phyloP scores from a whole-genome alignment of 2,797 vertebrate species.

The Pseudotriccus pelzelni region DNA sequence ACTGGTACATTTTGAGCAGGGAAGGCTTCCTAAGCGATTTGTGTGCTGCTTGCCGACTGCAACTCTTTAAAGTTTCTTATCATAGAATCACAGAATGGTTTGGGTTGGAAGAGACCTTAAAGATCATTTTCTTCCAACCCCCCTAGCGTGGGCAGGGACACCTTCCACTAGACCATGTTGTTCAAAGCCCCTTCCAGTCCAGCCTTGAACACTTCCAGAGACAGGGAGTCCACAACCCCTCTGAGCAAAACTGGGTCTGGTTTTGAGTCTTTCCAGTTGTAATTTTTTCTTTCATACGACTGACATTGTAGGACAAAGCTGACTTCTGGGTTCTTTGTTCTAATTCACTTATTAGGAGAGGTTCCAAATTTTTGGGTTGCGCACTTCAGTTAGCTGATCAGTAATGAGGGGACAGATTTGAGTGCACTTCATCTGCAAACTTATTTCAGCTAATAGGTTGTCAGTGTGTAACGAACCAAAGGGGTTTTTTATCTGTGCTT shows the following conservation, averaged over 20 bases:
- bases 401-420: neutral
- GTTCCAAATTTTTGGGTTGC: neutral
- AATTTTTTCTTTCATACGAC: neutral
- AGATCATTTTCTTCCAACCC: neutral
- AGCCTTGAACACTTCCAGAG: neutral
- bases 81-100: neutral
- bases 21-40: neutral
- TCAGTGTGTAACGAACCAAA: neutral
- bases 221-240: neutral
- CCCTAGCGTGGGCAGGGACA: neutral
- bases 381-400: neutral
- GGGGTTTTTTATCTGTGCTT: neutral
- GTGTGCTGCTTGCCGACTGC: neutral
- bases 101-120: neutral
- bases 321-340: neutral
- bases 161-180: neutral
- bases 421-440: neutral
- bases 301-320: neutral
- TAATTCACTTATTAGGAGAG: neutral
- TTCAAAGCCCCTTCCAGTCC: neutral
- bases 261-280: neutral
- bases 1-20: neutral
- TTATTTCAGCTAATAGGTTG: slow-evolving; percentile 3
- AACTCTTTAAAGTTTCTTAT: neutral
- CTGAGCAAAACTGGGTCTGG: neutral